A percentile compares a stretch with the other conserved stretches of the same genome.
Evolutionary conservation across 2,888 invertebrate genomes (phyloP).

Genomic region (Cotesia congregata): DNA sequence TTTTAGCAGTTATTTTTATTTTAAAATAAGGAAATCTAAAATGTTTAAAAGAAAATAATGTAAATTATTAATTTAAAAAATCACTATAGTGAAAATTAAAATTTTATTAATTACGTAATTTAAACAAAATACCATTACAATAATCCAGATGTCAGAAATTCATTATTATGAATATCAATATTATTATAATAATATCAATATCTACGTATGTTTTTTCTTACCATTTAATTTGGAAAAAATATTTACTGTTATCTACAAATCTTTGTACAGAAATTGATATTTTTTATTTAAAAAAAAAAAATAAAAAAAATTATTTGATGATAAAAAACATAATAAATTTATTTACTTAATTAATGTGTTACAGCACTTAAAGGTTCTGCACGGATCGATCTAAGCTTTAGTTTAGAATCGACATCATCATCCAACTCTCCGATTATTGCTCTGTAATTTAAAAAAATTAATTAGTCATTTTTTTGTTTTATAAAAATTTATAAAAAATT

Average conservation of each 20-base stretch:
- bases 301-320: slow-evolving; percentile 2
- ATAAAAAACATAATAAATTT: slow-evolving; percentile 11
- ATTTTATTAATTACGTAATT: background rate
- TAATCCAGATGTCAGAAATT: background rate
- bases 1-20: background rate
- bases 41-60: background rate
- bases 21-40: background rate
- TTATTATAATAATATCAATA: background rate
- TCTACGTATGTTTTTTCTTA: background rate
- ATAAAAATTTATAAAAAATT: slow-evolving; percentile 20
- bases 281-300: background rate
- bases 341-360: slow-evolving; percentile 74
- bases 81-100: background rate
- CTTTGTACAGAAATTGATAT: background rate
- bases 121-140: background rate
- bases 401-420: slow-evolving; percentile 84
- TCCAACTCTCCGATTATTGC: slow-evolving; percentile 89
- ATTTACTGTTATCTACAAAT: background rate
- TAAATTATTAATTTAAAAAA: background rate
- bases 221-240: background rate
- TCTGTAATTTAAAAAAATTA: slow-evolving; percentile 66
- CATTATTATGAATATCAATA: background rate
- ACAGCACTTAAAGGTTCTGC: slow-evolving; percentile 89
- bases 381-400: slow-evolving; percentile 84
- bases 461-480: background rate